Conservation (phyloP, 2,113 vertebrate genomes). For the Dendropsophus ebraccatus region DNA sequence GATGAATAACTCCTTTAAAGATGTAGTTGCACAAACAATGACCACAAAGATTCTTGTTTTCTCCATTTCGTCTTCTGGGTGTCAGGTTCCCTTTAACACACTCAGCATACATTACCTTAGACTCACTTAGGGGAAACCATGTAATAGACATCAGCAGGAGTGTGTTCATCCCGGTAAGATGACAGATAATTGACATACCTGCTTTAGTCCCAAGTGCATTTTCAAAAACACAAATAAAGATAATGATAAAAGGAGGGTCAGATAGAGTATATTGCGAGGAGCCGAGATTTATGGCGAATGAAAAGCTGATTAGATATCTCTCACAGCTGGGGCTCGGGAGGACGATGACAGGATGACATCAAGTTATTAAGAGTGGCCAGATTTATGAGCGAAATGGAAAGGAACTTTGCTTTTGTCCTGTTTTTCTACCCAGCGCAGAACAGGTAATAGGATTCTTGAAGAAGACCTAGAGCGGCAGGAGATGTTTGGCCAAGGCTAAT, state of each 20-base stretch:
- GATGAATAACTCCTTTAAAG: too few species aligned
- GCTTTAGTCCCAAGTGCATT: slow-evolving; percentile 58
- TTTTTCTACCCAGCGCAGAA: slow-evolving; percentile 32
- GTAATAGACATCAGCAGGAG: slow-evolving; percentile 40
- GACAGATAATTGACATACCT: slow-evolving; percentile 57
- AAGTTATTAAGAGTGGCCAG: slow-evolving; percentile 55
- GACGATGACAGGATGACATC: slow-evolving; percentile 55
- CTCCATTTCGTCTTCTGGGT: background rate
- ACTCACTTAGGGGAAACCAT: background rate
- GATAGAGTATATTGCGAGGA: slow-evolving; percentile 53
- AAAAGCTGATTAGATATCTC: slow-evolving; percentile 59
- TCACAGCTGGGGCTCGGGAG: slow-evolving; percentile 53
- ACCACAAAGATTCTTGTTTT: background rate
- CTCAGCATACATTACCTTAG: background rate
- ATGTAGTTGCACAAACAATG: background rate
- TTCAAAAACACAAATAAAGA: slow-evolving; percentile 58
- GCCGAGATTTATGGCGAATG: slow-evolving; percentile 56
- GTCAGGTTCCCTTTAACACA: slow-evolving; percentile 8
- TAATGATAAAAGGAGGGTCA: slow-evolving; percentile 57
- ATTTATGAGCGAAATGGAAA: slow-evolving; percentile 56
- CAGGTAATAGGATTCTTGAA: slow-evolving; percentile 45
- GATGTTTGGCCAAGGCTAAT: slow-evolving; percentile 42
- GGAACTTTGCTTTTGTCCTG: slow-evolving; percentile 44
- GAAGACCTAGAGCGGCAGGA: background rate
- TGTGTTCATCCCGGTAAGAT: slow-evolving; percentile 46